phyloP scores from a whole-genome alignment of 2,797 vertebrate genomes.

The Smutsia gigantea region DNA sequence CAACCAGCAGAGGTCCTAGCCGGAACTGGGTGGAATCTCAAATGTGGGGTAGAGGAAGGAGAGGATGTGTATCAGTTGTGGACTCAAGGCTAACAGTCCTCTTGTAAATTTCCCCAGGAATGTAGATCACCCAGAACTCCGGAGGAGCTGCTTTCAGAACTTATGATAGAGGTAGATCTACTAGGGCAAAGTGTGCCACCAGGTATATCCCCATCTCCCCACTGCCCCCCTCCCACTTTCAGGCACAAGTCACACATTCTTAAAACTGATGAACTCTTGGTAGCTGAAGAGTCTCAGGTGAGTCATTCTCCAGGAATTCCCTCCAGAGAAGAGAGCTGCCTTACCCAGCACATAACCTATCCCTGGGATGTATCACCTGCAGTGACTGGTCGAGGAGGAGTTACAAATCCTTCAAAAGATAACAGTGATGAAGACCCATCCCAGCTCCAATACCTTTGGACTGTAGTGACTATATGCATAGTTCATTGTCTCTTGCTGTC shows the following conservation, averaged over 20 bases:
- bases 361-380: neutral
- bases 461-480: neutral
- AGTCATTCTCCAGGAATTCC: neutral
- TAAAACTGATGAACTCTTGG: neutral
- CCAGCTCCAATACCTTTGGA: neutral
- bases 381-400: neutral
- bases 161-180: neutral
- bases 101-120: neutral
- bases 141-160: neutral
- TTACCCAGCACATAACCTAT: neutral
- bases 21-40: neutral
- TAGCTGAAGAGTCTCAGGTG: neutral
- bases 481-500: neutral
- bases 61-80: too few species aligned
- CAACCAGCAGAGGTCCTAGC: neutral
- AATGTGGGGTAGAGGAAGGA: neutral
- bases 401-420: neutral
- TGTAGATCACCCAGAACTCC: neutral
- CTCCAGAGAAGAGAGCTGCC: neutral
- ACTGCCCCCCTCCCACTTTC: neutral
- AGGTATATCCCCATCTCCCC: neutral
- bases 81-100: neutral
- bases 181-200: too few species aligned
- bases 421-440: neutral
- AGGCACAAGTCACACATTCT: neutral